These are phyloP conservation scores for Chironex yamaguchii DNA, from an alignment of 30 jellyfish, hydroid and myxozoan genomes.

Conservation along the genomic window DNA sequence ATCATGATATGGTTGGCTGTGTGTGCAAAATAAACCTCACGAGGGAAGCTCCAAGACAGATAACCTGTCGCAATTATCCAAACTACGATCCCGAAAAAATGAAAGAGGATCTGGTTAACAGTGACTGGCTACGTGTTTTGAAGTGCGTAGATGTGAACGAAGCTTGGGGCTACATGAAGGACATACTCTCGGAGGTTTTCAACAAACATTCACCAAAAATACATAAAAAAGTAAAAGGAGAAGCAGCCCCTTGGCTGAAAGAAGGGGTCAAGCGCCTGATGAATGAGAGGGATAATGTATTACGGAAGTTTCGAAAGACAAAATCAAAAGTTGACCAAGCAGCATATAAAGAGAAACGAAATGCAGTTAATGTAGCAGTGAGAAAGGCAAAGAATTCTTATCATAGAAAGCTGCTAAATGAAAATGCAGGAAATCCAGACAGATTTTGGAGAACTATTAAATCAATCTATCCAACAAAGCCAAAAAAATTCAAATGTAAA, in stretches of 20 bases:
- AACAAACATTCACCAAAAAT: slow-evolving; percentile 59
- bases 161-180: slow-evolving; percentile 78
- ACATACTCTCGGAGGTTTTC: slow-evolving; percentile 64
- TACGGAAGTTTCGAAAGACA: slow-evolving; percentile 48
- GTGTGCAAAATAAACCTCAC: slow-evolving; percentile 69
- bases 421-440: slow-evolving; percentile 51
- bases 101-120: slow-evolving; percentile 28
- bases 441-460: slow-evolving; percentile 51
- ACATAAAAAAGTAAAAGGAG: slow-evolving; percentile 54
- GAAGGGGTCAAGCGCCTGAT: slow-evolving; percentile 28
- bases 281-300: slow-evolving; percentile 41
- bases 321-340: slow-evolving; percentile 26
- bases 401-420: slow-evolving; percentile 52
- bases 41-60: slow-evolving; percentile 65
- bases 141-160: slow-evolving; percentile 55
- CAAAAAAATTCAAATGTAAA: slow-evolving; percentile 46
- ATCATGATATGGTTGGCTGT: slow-evolving; percentile 82
- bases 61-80: slow-evolving; percentile 76
- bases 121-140: slow-evolving; percentile 70
- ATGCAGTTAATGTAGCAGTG: slow-evolving; percentile 53
- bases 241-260: slow-evolving; percentile 70
- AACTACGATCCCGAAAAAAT: slow-evolving; percentile 6
- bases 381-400: slow-evolving; percentile 48
- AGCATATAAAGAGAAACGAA: slow-evolving; percentile 26
- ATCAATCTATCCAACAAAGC: slow-evolving; percentile 68